Percentiles rank a stretch among this genome's conserved stretches.
phyloP scores from a whole-genome alignment of 2,797 vertebrate genomes.

The Brachymystax lenok region DNA sequence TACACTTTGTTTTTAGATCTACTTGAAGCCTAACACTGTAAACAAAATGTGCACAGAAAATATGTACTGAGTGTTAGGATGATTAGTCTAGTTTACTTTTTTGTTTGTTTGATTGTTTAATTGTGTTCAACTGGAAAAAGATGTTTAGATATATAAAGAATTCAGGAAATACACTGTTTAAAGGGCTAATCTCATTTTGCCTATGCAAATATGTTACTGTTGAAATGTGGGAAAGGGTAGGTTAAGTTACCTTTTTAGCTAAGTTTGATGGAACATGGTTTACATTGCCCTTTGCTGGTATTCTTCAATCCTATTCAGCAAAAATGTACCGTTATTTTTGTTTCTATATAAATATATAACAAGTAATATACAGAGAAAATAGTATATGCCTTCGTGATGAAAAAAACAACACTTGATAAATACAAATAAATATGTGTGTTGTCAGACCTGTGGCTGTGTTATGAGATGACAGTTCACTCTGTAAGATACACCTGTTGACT shows the following conservation, averaged over 20 bases:
- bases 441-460: conserved; percentile 88
- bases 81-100: conserved; percentile 72
- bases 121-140: conserved; percentile 74
- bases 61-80: conserved; percentile 72
- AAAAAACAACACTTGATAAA: conserved; percentile 85
- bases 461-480: conserved; percentile 51
- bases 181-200: conserved; percentile 99
- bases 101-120: conserved; percentile 59
- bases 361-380: conserved; percentile 81
- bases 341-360: conserved; percentile 86
- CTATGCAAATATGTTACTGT: conserved; percentile 99
- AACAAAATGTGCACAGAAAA: conserved; percentile 78
- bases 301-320: conserved; percentile 90
- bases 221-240: conserved; percentile 84
- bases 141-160: conserved; percentile 81
- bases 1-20: conserved; percentile 80
- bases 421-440: conserved; percentile 89
- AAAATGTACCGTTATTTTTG: conserved; percentile 86
- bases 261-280: conserved; percentile 88
- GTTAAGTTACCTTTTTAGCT: conserved; percentile 39
- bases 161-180: conserved; percentile 96
- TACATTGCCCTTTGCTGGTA: conserved; percentile 96
- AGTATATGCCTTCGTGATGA: conserved; percentile 81
- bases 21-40: conserved; percentile 89
- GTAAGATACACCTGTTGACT: conserved; percentile 1